A percentile compares a stretch with the other conserved stretches of the same genome.
These are phyloP conservation scores for Pachycephus smyrnensis DNA, from an alignment of 2,888 invertebrate species.

Conservation along the genomic window DNA sequence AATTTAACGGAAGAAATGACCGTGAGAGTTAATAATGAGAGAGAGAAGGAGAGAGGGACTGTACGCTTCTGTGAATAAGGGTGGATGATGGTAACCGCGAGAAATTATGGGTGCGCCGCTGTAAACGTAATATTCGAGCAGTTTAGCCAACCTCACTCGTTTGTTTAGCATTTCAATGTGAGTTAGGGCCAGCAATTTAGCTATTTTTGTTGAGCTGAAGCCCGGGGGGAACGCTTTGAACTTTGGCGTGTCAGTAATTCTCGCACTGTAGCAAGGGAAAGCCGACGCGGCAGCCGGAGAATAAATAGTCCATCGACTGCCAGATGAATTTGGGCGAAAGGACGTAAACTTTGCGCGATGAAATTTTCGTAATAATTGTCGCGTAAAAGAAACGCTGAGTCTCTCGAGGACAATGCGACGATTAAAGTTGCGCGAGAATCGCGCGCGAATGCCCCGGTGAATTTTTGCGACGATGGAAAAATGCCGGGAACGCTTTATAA, in stretches of 20 bases:
- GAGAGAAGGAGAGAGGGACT: not conserved
- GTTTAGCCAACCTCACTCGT: constrained; percentile 21
- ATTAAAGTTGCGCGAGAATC: not conserved
- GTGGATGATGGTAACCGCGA: not conserved
- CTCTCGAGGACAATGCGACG: not conserved
- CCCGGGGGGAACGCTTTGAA: constrained; percentile 43
- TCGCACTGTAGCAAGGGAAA: constrained; percentile 33
- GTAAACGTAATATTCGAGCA: constrained; percentile 14
- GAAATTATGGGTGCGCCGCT: constrained; percentile 18
- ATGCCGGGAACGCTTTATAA: too few relatives aligned
- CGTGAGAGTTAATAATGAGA: not conserved
- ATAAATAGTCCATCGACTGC: constrained; percentile 4
- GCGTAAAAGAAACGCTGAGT: too few relatives aligned
- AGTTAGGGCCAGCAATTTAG: constrained; percentile 35
- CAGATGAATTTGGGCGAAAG: not conserved
- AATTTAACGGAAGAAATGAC: not conserved
- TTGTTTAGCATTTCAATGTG: constrained; percentile 24
- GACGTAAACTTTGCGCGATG: not conserved
- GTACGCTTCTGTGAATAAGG: not conserved
- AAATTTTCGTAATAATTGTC: not conserved
- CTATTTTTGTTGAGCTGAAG: constrained; percentile 38
- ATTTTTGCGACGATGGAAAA: not conserved
- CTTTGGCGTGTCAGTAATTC: constrained; percentile 48
- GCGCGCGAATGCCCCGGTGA: not conserved
- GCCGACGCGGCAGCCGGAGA: not conserved